Percentiles rank a stretch among this genome's conserved stretches.
Evolutionary conservation across 1,140 invertebrate species (phyloP).

Genomic region (Pseudachorutes palmiensis): DNA sequence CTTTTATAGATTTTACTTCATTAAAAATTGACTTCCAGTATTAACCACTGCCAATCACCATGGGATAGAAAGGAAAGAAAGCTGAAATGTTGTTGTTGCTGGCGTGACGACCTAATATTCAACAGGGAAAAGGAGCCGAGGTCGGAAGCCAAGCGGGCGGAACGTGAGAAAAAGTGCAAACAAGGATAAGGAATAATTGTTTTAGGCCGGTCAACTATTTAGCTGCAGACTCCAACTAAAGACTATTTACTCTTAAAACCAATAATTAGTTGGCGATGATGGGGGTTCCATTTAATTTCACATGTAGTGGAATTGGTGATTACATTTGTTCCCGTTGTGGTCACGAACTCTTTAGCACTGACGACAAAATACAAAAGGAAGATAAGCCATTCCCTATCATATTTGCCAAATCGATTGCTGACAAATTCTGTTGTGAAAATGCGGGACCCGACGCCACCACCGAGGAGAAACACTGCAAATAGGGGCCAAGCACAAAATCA

Average conservation of each 20-base stretch:
- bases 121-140: neutral
- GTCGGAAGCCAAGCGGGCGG: neutral
- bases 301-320: slow-evolving; percentile 9
- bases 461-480: neutral
- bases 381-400: neutral
- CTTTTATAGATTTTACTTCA: neutral
- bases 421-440: neutral
- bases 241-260: neutral
- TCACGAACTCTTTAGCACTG: slow-evolving; percentile 16
- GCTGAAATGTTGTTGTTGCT: neutral
- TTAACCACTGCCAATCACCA: neutral
- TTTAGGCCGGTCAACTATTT: neutral
- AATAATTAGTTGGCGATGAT: too few species aligned
- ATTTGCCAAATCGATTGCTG: neutral
- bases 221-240: neutral
- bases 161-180: neutral
- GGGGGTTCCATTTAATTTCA: slow-evolving; percentile 18
- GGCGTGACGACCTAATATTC: neutral
- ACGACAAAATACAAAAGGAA: slow-evolving; percentile 1
- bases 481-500: neutral
- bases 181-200: neutral
- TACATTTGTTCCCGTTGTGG: slow-evolving; percentile 24
- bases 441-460: neutral
- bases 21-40: neutral
- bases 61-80: neutral